Percentiles rank a stretch among this genome's conserved stretches.
These are phyloP conservation scores for Colletes collaris DNA, from an alignment of 2,888 invertebrate species.

Conservation along the genomic window DNA sequence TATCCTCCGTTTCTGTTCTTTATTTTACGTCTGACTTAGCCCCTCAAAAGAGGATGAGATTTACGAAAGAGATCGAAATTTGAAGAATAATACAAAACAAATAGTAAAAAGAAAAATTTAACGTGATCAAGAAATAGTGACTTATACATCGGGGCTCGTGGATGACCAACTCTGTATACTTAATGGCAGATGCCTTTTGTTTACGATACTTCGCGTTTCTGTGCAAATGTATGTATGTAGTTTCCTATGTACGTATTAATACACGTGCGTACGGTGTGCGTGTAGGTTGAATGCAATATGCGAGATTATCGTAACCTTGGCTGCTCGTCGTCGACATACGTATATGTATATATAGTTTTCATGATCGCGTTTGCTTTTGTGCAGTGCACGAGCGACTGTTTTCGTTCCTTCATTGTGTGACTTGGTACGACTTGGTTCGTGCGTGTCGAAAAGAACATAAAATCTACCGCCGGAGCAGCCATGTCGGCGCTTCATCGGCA, in stretches of 20 bases:
- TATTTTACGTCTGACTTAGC: not conserved
- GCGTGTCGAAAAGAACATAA: slow-evolving; percentile 53
- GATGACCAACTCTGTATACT: slow-evolving; percentile 24
- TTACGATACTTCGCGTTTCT: slow-evolving; percentile 42
- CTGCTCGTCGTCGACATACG: slow-evolving; percentile 57
- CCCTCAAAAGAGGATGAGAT: not conserved
- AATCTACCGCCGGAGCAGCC: slow-evolving; percentile 60
- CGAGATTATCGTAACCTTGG: slow-evolving; percentile 60
- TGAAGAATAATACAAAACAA: not conserved
- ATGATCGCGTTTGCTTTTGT: slow-evolving; percentile 42
- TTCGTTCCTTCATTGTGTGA: slow-evolving; percentile 37
- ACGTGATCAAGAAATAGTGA: slow-evolving; percentile 37
- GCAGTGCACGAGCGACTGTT: slow-evolving; percentile 51
- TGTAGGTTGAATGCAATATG: slow-evolving; percentile 64
- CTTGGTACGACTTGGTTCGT: slow-evolving; percentile 48
- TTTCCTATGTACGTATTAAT: slow-evolving; percentile 63
- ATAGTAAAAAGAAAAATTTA: slow-evolving; percentile 5
- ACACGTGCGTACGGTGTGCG: slow-evolving; percentile 67
- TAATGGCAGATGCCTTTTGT: slow-evolving; percentile 45
- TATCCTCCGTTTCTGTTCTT: not conserved
- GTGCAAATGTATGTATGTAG: slow-evolving; percentile 59
- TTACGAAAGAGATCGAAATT: slow-evolving; percentile 2
- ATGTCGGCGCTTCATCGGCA: slow-evolving; percentile 65
- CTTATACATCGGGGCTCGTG: slow-evolving; percentile 33
- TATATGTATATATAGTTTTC: slow-evolving; percentile 37